phyloP scores from a whole-genome alignment of 2,888 invertebrate species.

The Polyommatus iphigenia region DNA sequence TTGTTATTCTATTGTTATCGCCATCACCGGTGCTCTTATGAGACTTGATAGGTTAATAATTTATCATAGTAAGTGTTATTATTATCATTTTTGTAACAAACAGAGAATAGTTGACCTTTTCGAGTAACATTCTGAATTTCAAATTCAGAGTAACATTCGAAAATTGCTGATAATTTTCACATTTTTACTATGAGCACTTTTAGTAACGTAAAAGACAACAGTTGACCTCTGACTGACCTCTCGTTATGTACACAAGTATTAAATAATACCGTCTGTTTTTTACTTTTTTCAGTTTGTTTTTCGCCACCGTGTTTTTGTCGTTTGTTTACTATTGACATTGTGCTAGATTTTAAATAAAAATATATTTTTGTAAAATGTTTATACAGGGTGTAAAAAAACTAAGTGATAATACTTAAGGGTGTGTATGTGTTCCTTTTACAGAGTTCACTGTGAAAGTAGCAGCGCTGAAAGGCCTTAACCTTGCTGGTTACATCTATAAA shows the following conservation, averaged over 20 bases:
- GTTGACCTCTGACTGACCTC: neutral
- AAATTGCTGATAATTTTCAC: neutral
- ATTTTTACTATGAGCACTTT: neutral
- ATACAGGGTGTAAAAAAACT: no score
- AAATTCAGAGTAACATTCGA: neutral
- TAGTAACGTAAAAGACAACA: neutral
- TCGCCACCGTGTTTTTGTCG: neutral
- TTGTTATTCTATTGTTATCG: no score
- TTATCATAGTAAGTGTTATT: no score
- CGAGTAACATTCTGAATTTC: neutral
- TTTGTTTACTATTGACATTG: neutral
- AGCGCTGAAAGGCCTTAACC: no score
- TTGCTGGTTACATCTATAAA: no score
- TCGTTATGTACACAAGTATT: neutral
- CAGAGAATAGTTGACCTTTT: neutral
- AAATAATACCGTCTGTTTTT: neutral
- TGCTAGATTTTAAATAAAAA: neutral
- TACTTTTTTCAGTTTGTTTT: neutral
- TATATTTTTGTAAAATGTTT: no score
- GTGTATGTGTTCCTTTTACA: no score
- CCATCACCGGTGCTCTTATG: no score
- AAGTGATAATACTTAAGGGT: no score
- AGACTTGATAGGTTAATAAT: no score
- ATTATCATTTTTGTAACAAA: neutral
- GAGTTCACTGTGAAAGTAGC: no score